Conservation (phyloP, 2,888 invertebrate species). For the Xestia rhomboidea region DNA sequence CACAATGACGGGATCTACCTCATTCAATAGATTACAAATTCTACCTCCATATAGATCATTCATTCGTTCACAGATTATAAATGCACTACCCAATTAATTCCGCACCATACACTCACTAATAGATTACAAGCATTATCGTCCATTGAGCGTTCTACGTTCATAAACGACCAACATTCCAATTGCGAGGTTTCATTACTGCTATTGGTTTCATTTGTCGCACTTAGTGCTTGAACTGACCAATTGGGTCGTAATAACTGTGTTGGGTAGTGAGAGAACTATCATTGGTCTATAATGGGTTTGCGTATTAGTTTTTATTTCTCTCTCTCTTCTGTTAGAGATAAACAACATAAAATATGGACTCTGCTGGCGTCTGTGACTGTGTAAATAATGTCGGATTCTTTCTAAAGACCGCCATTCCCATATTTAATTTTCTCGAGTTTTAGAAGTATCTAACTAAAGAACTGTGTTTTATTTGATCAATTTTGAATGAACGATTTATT, state of each 20-base stretch:
- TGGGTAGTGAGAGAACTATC: constrained; percentile 1
- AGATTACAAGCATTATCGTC: constrained; percentile 5
- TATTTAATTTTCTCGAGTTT: neutral
- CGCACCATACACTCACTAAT: constrained; percentile 6
- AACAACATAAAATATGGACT: neutral
- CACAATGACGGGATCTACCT: no score
- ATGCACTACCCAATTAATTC: neutral
- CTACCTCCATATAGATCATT: neutral
- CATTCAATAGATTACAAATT: neutral
- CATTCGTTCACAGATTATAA: neutral
- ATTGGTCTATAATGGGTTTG: constrained; percentile 3
- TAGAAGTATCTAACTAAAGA: neutral
- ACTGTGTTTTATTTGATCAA: neutral
- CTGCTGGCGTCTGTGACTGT: neutral
- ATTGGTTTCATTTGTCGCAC: constrained; percentile 39
- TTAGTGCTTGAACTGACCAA: constrained; percentile 19
- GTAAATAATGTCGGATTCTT: neutral
- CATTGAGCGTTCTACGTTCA: neutral
- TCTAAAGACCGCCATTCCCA: neutral
- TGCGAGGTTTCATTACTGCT: constrained; percentile 34
- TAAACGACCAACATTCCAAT: constrained; percentile 36
- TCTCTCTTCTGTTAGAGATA: constrained; percentile 2
- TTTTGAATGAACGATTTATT: neutral
- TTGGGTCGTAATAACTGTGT: constrained; percentile 14
- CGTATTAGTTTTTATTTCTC: neutral